Conservation (phyloP, 2,113 vertebrate genomes). For the Pardalotus punctatus region DNA sequence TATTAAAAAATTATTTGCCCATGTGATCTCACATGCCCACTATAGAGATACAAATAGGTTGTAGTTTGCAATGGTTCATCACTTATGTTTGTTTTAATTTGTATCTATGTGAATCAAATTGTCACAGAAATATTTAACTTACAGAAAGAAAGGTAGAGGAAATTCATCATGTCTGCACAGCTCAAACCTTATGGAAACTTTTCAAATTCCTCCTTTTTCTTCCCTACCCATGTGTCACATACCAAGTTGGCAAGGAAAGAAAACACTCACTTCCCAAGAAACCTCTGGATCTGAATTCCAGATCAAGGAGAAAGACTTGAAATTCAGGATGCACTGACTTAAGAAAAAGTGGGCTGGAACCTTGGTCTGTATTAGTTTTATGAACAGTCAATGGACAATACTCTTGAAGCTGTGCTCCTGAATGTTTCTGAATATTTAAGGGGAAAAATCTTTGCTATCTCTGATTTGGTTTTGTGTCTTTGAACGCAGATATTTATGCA, state of each 20-base stretch:
- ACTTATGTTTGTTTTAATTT: neutral
- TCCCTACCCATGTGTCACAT: accelerated
- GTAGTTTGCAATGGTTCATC: neutral
- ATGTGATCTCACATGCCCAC: neutral
- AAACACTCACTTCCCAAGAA: neutral
- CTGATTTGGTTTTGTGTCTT: neutral
- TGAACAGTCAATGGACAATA: neutral
- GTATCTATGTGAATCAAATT: neutral
- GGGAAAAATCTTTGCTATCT: neutral
- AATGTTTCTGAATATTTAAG: neutral
- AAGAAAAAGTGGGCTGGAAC: neutral
- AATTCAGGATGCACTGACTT: neutral
- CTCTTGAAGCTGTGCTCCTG: neutral
- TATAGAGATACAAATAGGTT: neutral
- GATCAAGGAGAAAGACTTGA: neutral
- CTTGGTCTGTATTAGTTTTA: neutral
- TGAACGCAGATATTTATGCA: neutral
- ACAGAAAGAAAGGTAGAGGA: neutral
- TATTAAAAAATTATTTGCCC: neutral
- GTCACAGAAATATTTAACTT: neutral
- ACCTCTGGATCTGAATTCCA: neutral
- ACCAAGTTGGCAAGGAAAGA: neutral
- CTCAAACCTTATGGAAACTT: neutral
- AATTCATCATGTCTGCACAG: neutral
- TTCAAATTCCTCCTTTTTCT: neutral